These are phyloP conservation scores for Heptranchias perlo DNA, from an alignment of 2,113 vertebrate species.

Conservation along the genomic window DNA sequence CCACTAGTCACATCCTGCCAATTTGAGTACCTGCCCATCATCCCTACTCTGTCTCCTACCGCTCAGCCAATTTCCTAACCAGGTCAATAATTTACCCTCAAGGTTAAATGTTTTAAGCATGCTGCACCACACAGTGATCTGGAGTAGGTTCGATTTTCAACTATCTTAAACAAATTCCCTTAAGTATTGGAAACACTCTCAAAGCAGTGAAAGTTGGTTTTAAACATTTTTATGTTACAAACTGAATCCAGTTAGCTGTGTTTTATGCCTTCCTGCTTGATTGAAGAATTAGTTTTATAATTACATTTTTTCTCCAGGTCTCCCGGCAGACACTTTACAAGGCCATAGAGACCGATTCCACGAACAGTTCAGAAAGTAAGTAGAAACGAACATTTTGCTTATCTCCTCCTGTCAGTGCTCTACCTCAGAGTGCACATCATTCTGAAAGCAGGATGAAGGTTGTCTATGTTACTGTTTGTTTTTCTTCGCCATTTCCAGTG, in stretches of 20 bases:
- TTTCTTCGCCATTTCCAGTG: background rate
- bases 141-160: background rate
- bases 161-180: background rate
- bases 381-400: conserved; percentile 32
- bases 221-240: background rate
- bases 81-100: no score
- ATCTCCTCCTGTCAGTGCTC: background rate
- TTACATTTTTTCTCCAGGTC: conserved; percentile 62
- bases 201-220: background rate
- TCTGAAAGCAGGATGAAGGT: background rate
- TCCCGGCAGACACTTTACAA: conserved; percentile 90
- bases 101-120: background rate
- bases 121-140: background rate
- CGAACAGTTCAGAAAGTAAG: conserved; percentile 95
- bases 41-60: no score
- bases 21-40: no score
- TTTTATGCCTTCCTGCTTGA: background rate
- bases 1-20: no score
- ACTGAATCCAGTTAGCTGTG: background rate
- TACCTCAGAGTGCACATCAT: background rate
- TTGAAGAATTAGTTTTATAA: background rate
- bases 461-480: background rate
- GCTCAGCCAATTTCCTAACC: no score
- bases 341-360: conserved; percentile 95
- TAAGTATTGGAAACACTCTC: background rate